Percentiles rank a stretch among this genome's conserved stretches.
These are phyloP conservation scores for Drosophila pullipes DNA, from an alignment of 2,888 invertebrate genomes.

Conservation along the genomic window DNA sequence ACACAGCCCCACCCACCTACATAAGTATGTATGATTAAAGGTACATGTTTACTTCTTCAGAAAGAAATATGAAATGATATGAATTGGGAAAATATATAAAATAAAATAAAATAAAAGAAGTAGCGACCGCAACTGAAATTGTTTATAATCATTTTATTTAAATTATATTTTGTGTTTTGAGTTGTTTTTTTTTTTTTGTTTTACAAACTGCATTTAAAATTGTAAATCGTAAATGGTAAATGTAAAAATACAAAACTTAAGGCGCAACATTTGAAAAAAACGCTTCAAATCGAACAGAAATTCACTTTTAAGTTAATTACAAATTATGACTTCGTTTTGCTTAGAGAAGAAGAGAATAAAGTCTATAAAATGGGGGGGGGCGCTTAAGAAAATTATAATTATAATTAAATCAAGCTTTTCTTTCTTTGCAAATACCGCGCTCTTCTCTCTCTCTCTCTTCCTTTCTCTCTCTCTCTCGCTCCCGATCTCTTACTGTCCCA, in stretches of 20 bases:
- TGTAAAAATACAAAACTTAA: slow-evolving; percentile 73
- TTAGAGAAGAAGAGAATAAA: slow-evolving; percentile 67
- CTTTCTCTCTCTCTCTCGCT: background rate
- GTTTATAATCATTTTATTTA: slow-evolving; percentile 74
- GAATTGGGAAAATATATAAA: slow-evolving; percentile 20
- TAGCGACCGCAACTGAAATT: slow-evolving; percentile 46
- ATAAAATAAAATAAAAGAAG: slow-evolving; percentile 40
- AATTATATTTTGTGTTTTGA: slow-evolving; percentile 75
- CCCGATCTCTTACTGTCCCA: background rate
- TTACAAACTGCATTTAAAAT: slow-evolving; percentile 67
- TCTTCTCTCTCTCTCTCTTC: background rate
- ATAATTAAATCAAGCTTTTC: slow-evolving; percentile 20
- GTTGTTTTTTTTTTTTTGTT: slow-evolving; percentile 66
- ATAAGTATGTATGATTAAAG: background rate
- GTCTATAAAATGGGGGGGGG: slow-evolving; percentile 49
- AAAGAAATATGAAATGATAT: slow-evolving; percentile 17
- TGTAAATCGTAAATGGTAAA: slow-evolving; percentile 44
- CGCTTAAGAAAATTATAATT: slow-evolving; percentile 49
- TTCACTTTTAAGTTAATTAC: slow-evolving; percentile 75
- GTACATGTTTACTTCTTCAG: slow-evolving; percentile 30
- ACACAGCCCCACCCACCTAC: slow-evolving; percentile 46
- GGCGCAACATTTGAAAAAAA: slow-evolving; percentile 52
- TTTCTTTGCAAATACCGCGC: slow-evolving; percentile 11
- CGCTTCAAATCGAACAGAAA: slow-evolving; percentile 62
- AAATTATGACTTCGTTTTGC: slow-evolving; percentile 82